Conservation (phyloP, 2,113 vertebrate species). For the Salvelinus sp. region DNA sequence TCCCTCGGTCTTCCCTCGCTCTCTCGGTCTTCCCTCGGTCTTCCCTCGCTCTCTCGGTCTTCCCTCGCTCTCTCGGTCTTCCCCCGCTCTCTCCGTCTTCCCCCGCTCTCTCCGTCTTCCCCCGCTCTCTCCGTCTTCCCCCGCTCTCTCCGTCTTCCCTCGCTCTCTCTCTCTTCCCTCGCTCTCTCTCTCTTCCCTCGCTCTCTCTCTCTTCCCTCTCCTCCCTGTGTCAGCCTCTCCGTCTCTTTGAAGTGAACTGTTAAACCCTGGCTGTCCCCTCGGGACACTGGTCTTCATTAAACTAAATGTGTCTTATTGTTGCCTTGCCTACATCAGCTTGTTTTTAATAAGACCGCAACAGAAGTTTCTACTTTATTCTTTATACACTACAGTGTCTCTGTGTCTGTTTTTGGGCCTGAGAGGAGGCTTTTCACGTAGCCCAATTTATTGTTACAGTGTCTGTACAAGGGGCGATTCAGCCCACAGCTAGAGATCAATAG, state of each 20-base stretch:
- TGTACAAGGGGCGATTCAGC: background rate
- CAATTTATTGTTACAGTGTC: background rate
- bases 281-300: constrained; percentile 35
- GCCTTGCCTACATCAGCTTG: constrained; percentile 2
- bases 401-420: constrained; percentile 23
- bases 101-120: constrained; percentile 14
- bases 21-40: too few species aligned
- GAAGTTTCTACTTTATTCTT: background rate
- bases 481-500: background rate
- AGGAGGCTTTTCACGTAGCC: background rate
- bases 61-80: background rate
- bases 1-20: background rate
- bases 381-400: constrained; percentile 1
- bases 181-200: constrained; percentile 21
- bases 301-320: constrained; percentile 29
- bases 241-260: constrained; percentile 49
- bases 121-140: background rate
- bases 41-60: too few species aligned
- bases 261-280: constrained; percentile 25
- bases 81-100: constrained; percentile 13
- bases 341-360: background rate
- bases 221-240: constrained; percentile 27
- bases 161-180: background rate
- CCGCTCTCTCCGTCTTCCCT: fast-evolving
- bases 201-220: constrained; percentile 30